Evolutionary conservation across 1,140 invertebrate species (phyloP).

Genomic region (Agrilus planipennis): DNA sequence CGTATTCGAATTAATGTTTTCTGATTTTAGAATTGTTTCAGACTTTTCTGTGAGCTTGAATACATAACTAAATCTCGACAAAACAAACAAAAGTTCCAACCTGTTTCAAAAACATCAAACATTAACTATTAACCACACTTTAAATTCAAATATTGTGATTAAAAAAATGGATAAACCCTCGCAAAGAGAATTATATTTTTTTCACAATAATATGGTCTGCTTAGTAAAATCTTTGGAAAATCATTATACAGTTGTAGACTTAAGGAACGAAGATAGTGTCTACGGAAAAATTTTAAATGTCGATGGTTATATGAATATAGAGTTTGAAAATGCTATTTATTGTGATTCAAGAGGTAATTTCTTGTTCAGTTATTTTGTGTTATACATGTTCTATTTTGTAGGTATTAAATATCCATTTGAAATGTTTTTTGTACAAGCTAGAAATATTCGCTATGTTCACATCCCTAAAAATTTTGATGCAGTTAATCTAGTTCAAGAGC

Average conservation of each 20-base stretch:
- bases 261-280: slow-evolving; percentile 26
- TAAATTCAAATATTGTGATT: too few species aligned
- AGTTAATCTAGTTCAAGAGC: slow-evolving; percentile 13
- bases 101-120: too few species aligned
- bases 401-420: slow-evolving; percentile 18
- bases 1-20: too few species aligned
- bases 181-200: slow-evolving; percentile 16
- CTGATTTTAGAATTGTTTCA: too few species aligned
- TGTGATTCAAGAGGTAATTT: slow-evolving; percentile 24
- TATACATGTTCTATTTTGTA: slow-evolving; percentile 13
- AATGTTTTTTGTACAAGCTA: slow-evolving; percentile 20
- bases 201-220: slow-evolving; percentile 20
- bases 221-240: slow-evolving; percentile 24
- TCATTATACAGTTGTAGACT: slow-evolving; percentile 24
- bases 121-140: too few species aligned
- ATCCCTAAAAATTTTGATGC: slow-evolving; percentile 20
- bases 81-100: too few species aligned
- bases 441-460: slow-evolving; percentile 25
- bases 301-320: slow-evolving; percentile 28
- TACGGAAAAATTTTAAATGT: slow-evolving; percentile 24
- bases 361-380: too few species aligned
- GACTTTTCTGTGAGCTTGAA: too few species aligned
- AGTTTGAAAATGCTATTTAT: slow-evolving; percentile 26
- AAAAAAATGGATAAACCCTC: neutral
- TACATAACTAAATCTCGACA: too few species aligned